phyloP scores from a whole-genome alignment of 30 jellyfish, hydroid and myxozoan species.

The Turritopsis rubra region DNA sequence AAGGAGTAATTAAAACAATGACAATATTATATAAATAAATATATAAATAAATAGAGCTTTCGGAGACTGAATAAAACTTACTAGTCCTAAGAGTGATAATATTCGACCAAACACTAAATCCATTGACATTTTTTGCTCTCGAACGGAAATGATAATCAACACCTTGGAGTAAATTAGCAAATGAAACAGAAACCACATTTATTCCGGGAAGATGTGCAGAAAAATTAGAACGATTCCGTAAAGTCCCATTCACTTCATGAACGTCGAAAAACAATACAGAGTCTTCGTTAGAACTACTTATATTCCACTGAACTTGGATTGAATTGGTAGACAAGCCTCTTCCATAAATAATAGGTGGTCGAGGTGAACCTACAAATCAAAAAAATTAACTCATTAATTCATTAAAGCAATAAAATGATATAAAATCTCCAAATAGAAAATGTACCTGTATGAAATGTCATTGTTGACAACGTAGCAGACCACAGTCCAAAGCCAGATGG shows the following conservation, averaged over 20 bases:
- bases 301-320: not conserved
- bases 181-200: not conserved
- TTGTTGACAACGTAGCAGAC: not conserved
- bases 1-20: too few species aligned
- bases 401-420: not conserved
- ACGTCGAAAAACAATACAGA: not conserved
- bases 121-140: not conserved
- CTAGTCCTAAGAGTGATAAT: not conserved
- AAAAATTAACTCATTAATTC: not conserved
- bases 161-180: not conserved
- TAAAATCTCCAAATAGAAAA: too few species aligned
- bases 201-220: too few species aligned
- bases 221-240: not conserved
- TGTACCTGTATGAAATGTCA: not conserved
- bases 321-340: not conserved
- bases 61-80: too few species aligned
- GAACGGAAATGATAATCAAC: not conserved
- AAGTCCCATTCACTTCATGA: not conserved
- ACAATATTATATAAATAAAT: too few species aligned
- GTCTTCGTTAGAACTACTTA: not conserved
- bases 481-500: not conserved
- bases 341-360: not conserved
- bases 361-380: not conserved
- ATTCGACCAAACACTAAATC: not conserved
- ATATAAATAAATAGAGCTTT: too few species aligned